Evolutionary conservation across 2,888 invertebrate genomes (phyloP).

Genomic region (Spodoptera littoralis): DNA sequence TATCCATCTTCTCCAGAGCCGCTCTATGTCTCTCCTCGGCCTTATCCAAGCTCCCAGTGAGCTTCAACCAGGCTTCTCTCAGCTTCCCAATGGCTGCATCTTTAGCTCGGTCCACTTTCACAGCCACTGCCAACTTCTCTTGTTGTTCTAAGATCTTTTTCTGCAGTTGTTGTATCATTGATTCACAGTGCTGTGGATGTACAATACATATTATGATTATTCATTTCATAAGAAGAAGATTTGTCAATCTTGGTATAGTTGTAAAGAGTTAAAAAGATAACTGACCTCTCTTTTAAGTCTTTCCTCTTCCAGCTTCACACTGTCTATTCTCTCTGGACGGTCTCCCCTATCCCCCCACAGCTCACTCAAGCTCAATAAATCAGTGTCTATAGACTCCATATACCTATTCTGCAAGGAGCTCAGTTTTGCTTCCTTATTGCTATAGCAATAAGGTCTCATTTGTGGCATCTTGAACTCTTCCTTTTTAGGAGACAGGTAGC

Average conservation of each 20-base stretch:
- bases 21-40: slow-evolving; percentile 83
- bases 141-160: slow-evolving; percentile 92
- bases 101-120: slow-evolving; percentile 93
- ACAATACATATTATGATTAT: neutral
- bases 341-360: slow-evolving; percentile 89
- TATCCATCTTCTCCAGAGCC: slow-evolving; percentile 83
- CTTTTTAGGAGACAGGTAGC: slow-evolving; percentile 69
- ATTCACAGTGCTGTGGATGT: slow-evolving; percentile 91
- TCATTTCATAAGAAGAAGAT: neutral
- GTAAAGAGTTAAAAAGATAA: slow-evolving; percentile 12
- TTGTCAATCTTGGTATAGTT: neutral
- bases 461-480: slow-evolving; percentile 82
- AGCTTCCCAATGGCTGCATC: slow-evolving; percentile 91
- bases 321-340: slow-evolving; percentile 73
- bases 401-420: slow-evolving; percentile 69
- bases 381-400: slow-evolving; percentile 81
- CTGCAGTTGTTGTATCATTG: slow-evolving; percentile 92
- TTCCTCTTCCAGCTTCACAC: slow-evolving; percentile 92
- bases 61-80: slow-evolving; percentile 90
- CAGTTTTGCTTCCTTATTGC: slow-evolving; percentile 68
- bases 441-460: slow-evolving; percentile 76
- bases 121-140: slow-evolving; percentile 93
- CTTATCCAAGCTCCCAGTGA: slow-evolving; percentile 79
- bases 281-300: slow-evolving; percentile 92
- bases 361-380: slow-evolving; percentile 89